Evolutionary conservation across 2,113 vertebrate species (phyloP).

Genomic region (Ceyx melanurus): DNA sequence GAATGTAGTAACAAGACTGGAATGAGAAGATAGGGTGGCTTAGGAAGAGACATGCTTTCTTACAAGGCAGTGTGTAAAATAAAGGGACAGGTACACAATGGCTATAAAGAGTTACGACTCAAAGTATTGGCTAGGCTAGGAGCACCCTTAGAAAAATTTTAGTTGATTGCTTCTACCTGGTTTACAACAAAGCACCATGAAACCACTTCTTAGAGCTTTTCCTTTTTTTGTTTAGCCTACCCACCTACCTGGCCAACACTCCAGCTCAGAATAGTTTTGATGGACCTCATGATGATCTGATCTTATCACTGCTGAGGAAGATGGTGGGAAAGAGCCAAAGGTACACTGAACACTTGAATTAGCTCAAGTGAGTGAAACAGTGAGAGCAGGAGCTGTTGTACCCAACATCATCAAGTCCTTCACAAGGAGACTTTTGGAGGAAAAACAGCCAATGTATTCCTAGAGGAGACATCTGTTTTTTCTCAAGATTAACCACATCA

Average conservation of each 20-base stretch:
- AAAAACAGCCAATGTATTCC: background rate
- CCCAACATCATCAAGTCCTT: background rate
- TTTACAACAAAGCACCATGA: background rate
- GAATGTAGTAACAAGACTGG: background rate
- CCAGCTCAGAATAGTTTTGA: background rate
- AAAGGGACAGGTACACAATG: background rate
- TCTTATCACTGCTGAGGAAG: background rate
- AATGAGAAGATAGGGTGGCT: background rate
- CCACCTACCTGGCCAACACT: background rate
- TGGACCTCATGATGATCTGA: background rate
- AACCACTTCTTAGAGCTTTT: background rate
- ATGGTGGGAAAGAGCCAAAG: background rate
- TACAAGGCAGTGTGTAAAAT: background rate
- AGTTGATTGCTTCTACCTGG: background rate
- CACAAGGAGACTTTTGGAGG: background rate
- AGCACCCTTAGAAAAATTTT: background rate
- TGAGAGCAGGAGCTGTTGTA: background rate
- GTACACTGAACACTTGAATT: background rate
- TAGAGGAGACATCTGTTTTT: background rate
- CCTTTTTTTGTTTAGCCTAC: background rate
- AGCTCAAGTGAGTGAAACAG: background rate
- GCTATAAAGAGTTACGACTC: background rate
- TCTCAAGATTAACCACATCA: background rate
- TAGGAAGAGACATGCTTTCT: background rate
- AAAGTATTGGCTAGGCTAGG: background rate